Evolutionary conservation across 2,888 invertebrate genomes (phyloP).

Genomic region (Drosophila mimica): DNA sequence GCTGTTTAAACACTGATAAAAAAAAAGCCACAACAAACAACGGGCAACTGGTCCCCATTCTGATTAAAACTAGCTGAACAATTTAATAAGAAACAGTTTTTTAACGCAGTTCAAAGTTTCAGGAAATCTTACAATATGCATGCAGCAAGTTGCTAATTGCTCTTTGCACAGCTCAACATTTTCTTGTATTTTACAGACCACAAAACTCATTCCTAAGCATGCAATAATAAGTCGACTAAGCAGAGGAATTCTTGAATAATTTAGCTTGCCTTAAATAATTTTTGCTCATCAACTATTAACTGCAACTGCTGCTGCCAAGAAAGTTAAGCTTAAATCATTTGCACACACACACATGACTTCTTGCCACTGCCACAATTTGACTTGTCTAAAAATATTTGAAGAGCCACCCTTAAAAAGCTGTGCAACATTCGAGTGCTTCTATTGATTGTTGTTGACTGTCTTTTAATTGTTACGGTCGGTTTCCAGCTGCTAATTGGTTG

Average conservation of each 20-base stretch:
- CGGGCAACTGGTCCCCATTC: background rate
- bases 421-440: background rate
- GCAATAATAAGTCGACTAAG: background rate
- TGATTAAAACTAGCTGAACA: background rate
- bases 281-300: background rate
- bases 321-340: background rate
- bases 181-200: background rate
- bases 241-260: background rate
- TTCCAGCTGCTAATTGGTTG: conserved; percentile 37
- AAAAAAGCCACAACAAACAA: background rate
- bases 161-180: background rate
- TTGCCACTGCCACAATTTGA: background rate
- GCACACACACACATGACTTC: background rate
- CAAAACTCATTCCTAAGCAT: too few relatives aligned
- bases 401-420: background rate
- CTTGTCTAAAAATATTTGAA: conserved; percentile 17
- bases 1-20: conserved; percentile 1
- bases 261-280: too few relatives aligned
- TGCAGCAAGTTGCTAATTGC: background rate
- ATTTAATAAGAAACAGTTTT: background rate
- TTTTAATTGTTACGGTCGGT: conserved; percentile 4
- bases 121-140: background rate
- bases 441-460: conserved; percentile 3
- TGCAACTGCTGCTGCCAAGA: background rate
- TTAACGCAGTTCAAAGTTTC: background rate